A percentile compares a stretch with the other conserved stretches of the same genome.
These are phyloP conservation scores for Myotis brandtii DNA, from an alignment of 2,113 vertebrate genomes.

Conservation along the genomic window DNA sequence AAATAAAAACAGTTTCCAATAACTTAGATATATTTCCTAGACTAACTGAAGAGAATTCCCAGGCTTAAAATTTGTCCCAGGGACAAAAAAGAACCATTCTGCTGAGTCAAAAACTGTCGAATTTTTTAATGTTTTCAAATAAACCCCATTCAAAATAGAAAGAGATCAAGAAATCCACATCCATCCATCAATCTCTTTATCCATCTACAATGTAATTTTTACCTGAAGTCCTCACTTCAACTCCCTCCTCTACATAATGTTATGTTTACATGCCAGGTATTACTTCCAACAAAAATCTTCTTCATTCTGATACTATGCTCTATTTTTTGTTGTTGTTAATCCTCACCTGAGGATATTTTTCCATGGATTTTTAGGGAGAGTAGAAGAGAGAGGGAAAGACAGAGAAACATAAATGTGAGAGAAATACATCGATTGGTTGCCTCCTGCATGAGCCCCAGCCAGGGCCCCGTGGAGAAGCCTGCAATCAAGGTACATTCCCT, in stretches of 20 bases:
- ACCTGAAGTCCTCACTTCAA: neutral
- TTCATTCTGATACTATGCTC: neutral
- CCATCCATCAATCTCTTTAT: neutral
- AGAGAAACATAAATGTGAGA: too few relatives aligned
- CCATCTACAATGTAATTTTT: neutral
- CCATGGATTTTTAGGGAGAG: too few relatives aligned
- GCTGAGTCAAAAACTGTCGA: neutral
- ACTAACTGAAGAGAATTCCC: neutral
- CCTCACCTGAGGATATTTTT: too few relatives aligned
- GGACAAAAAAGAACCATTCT: neutral
- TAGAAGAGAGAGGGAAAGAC: too few relatives aligned
- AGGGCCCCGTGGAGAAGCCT: too few relatives aligned
- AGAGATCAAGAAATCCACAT: neutral
- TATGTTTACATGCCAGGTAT: neutral
- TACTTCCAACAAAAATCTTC: neutral
- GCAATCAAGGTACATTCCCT: too few relatives aligned
- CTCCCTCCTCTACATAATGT: conserved; percentile 10
- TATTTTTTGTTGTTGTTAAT: too few relatives aligned
- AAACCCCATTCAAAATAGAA: neutral
- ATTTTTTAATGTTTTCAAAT: neutral
- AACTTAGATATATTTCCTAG: neutral
- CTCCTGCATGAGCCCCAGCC: too few relatives aligned
- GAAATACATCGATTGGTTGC: too few relatives aligned
- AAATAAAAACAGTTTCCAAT: neutral
- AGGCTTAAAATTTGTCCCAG: neutral